Evolutionary conservation across 1,140 invertebrate genomes (phyloP).

Genomic region (Tetramorium alpestre): DNA sequence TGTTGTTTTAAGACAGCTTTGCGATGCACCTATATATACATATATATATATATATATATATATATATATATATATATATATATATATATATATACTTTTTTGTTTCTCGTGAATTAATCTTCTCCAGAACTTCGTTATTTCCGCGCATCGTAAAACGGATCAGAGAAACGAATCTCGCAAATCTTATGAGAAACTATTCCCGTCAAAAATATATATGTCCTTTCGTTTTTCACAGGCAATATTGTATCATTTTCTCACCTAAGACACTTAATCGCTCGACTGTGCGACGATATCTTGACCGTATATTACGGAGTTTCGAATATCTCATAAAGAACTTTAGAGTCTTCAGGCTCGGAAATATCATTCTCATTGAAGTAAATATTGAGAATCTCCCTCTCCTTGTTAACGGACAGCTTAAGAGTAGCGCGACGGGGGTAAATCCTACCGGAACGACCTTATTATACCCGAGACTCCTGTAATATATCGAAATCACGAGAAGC

Average conservation of each 20-base stretch:
- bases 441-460: neutral
- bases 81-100: neutral
- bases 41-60: no score
- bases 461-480: neutral
- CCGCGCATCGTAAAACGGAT: neutral
- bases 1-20: no score
- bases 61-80: neutral
- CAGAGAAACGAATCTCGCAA: neutral
- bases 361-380: conserved; percentile 12
- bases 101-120: neutral
- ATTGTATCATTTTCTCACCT: neutral
- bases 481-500: neutral
- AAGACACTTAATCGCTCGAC: neutral
- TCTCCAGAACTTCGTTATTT: neutral
- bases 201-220: neutral
- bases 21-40: no score
- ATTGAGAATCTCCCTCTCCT: neutral
- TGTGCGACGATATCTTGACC: neutral
- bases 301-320: conserved; percentile 3
- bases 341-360: neutral
- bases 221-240: neutral
- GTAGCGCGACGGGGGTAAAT: neutral
- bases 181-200: neutral
- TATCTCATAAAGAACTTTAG: neutral
- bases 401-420: neutral